These are phyloP conservation scores for Lipophrys pholis DNA, from an alignment of 2,113 vertebrate species.

Conservation along the genomic window DNA sequence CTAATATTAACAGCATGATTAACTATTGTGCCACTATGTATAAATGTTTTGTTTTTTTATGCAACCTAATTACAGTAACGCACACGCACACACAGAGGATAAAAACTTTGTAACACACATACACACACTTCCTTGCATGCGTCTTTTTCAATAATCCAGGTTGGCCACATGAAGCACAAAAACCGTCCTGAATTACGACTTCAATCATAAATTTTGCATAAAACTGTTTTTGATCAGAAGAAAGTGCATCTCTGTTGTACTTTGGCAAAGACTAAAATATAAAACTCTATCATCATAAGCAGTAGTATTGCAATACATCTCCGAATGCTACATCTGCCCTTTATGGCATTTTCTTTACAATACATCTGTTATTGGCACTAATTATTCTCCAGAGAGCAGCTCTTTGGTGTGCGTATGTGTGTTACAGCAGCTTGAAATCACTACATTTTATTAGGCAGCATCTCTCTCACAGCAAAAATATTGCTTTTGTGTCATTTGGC, in stretches of 20 bases:
- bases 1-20: constrained; percentile 66
- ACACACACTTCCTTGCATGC: constrained; percentile 61
- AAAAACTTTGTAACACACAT: constrained; percentile 72
- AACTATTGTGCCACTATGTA: constrained; percentile 55
- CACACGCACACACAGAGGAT: not conserved
- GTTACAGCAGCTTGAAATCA: constrained; percentile 67
- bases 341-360: constrained; percentile 37
- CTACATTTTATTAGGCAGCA: constrained; percentile 54
- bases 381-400: constrained; percentile 34
- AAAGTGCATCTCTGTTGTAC: constrained; percentile 74
- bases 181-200: constrained; percentile 25
- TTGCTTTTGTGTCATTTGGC: constrained; percentile 66
- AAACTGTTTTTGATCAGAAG: constrained; percentile 44
- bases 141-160: constrained; percentile 24
- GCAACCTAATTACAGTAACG: constrained; percentile 49
- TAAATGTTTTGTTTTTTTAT: constrained; percentile 45
- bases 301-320: constrained; percentile 62
- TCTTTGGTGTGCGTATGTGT: constrained; percentile 71
- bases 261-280: constrained; percentile 68
- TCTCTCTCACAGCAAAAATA: constrained; percentile 65
- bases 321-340: constrained; percentile 53
- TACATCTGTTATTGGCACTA: constrained; percentile 45
- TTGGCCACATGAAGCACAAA: constrained; percentile 22
- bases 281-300: constrained; percentile 56
- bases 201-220: constrained; percentile 36